Percentiles rank a stretch among this genome's conserved stretches.
Evolutionary conservation across 2,797 vertebrate species (phyloP).

Genomic region (Pseudomugil tenellus): DNA sequence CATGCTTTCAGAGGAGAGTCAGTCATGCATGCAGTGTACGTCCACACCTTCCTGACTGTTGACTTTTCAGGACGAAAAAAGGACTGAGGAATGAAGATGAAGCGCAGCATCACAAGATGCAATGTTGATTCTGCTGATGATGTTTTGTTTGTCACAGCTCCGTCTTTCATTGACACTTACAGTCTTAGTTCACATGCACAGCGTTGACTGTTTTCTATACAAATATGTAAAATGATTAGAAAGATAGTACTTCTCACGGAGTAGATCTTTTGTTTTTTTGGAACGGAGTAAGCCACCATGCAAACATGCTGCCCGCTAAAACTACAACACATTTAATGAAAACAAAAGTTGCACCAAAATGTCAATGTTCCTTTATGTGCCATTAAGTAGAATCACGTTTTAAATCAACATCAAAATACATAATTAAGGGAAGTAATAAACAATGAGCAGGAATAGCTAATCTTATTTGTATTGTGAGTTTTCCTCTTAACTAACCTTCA

Average conservation of each 20-base stretch:
- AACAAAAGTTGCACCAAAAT: not conserved
- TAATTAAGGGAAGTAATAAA: slow-evolving; percentile 37
- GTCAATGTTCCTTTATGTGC: not conserved
- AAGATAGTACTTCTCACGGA: not conserved
- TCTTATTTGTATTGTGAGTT: slow-evolving; percentile 47
- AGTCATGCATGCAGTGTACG: slow-evolving; percentile 23
- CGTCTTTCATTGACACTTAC: not conserved
- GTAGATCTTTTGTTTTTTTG: not conserved
- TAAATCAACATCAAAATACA: slow-evolving; percentile 5
- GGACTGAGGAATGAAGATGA: slow-evolving; percentile 37
- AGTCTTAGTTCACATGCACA: not conserved
- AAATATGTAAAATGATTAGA: not conserved
- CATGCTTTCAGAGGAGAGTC: slow-evolving; percentile 2
- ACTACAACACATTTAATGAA: not conserved
- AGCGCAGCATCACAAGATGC: not conserved
- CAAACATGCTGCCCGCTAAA: not conserved
- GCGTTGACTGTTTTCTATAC: not conserved
- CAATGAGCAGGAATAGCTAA: slow-evolving; percentile 54
- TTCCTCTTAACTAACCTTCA: slow-evolving; percentile 86
- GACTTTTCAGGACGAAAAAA: slow-evolving; percentile 49
- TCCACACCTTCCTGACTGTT: slow-evolving; percentile 53
- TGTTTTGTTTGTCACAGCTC: slow-evolving; percentile 24
- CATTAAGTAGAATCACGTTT: not conserved
- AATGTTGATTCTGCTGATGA: slow-evolving; percentile 34
- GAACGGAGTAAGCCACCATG: not conserved